These are phyloP conservation scores for Therioaphis trifolii DNA, from an alignment of 2,888 invertebrate species.

Conservation along the genomic window DNA sequence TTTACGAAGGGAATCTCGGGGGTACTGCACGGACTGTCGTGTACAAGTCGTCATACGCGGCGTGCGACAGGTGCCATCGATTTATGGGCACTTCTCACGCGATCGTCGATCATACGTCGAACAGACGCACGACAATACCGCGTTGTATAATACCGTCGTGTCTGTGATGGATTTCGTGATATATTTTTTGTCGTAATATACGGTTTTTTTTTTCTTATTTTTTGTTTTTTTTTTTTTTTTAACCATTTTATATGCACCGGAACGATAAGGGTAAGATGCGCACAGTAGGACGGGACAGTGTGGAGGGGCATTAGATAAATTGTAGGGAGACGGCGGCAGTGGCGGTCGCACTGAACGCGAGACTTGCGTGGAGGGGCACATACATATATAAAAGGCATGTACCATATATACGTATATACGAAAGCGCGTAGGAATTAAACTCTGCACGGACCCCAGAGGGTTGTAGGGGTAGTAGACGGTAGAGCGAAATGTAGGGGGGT, in stretches of 20 bases:
- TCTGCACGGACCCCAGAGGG: constrained; percentile 39
- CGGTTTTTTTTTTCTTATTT: background rate
- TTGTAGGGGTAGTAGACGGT: background rate
- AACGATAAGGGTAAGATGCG: background rate
- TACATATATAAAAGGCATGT: background rate
- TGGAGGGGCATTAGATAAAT: constrained; percentile 14
- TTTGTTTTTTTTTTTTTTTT: too few relatives aligned
- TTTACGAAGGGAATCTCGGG: background rate
- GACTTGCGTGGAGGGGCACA: background rate
- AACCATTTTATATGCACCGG: background rate
- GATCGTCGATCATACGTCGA: background rate
- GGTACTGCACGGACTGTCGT: background rate
- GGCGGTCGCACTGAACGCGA: background rate
- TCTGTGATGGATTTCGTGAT: background rate
- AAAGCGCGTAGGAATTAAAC: constrained; percentile 53
- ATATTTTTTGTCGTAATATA: too few relatives aligned
- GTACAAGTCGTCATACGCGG: background rate
- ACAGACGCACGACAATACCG: too few relatives aligned
- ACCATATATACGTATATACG: too few relatives aligned
- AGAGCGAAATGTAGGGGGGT: constrained; percentile 1
- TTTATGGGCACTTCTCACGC: constrained; percentile 34
- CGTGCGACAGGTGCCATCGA: constrained; percentile 6
- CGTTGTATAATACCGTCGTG: background rate
- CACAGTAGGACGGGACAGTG: background rate
- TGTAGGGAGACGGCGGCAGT: background rate